Percentiles rank a stretch among this genome's conserved stretches.
These are phyloP conservation scores for Microctonus brassicae DNA, from an alignment of 2,888 invertebrate genomes.

Conservation along the genomic window DNA sequence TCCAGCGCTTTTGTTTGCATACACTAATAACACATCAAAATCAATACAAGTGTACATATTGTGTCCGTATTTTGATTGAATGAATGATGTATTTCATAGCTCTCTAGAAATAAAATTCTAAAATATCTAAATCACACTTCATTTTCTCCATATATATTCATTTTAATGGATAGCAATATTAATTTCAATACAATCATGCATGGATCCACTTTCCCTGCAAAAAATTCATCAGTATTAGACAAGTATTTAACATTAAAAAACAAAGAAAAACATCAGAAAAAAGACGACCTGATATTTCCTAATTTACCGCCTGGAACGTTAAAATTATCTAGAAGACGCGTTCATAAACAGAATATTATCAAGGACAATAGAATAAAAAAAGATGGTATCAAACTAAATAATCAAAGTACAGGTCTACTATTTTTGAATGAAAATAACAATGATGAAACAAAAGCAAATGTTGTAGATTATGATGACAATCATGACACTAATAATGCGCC, in stretches of 20 bases:
- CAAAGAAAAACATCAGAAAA: not conserved
- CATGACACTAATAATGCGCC: not conserved
- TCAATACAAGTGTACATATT: not conserved
- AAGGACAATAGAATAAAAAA: not conserved
- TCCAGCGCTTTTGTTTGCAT: not conserved
- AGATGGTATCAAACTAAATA: not conserved
- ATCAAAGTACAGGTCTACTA: not conserved
- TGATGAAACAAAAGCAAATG: not conserved
- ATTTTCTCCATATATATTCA: not conserved
- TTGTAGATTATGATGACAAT: not conserved
- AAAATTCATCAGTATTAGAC: constrained; percentile 13
- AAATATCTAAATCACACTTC: not conserved
- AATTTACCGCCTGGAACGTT: constrained; percentile 15
- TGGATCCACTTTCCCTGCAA: not conserved
- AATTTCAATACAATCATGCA: not conserved
- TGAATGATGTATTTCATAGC: not conserved
- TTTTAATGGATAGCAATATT: not conserved
- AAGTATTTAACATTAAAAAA: constrained; percentile 8
- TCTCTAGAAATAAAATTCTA: not conserved
- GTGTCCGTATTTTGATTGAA: not conserved
- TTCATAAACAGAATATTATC: constrained; percentile 5
- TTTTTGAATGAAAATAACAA: not conserved
- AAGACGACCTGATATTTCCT: constrained; percentile 19
- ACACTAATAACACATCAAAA: not conserved
- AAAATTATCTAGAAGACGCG: not conserved